Base-by-base conservation (phyloP, 2,113 vertebrate genomes). In the Brachypteracias leptosomus region DNA sequence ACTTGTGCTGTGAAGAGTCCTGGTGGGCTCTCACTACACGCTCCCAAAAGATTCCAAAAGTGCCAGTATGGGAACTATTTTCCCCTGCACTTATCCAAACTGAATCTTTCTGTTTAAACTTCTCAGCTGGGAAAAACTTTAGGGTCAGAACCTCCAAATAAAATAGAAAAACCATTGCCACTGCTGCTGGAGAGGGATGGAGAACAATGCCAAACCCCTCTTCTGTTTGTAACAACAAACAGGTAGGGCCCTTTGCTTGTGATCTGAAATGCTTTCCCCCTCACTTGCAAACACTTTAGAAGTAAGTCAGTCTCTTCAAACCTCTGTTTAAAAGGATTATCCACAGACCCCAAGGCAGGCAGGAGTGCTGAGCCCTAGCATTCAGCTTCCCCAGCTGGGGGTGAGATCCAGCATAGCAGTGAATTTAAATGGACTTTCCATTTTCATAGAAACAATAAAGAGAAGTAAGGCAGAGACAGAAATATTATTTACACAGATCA, bases 21-120 rank as follows among this genome's bases (percentile, higher is more conserved):
- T 0, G 0, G 8, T 28, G n/a, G 36, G 11, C 14, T 67, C 52
- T 61, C 2, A 2, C 6, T 2, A 1, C 47, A 4, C 1, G 0
- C 17, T 42, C 70, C 33, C 42, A 42, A 61, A 73, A 8, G 7
- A 42, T 76, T 46, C 40, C 62, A 42, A 25, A 77, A 80, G 7
- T 61, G 16, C 15, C 29, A 6, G 0, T 6, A 5, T 8, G 18
- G 47, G 40, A 91, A 24, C 4, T 38, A 1, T n/a, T 59, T 75
- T 14, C 9, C 44, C 15, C 75, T 70, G 7, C 22, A 7, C 0
- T 78, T 47, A 20, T 11, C 42, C 6, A 11, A 17, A 22, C 7
- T 16, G 5, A 47, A 33, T 18, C 28, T 47, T 86, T 26, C 36
- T 57, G 10, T 7, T 31, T 36, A 10, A 33, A 46, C 4, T 49